Evolutionary conservation across 2,888 invertebrate species (phyloP), one percentile per base, ranked within the genome.

Genomic region (Lepidocyrtoides sp.): DNA sequence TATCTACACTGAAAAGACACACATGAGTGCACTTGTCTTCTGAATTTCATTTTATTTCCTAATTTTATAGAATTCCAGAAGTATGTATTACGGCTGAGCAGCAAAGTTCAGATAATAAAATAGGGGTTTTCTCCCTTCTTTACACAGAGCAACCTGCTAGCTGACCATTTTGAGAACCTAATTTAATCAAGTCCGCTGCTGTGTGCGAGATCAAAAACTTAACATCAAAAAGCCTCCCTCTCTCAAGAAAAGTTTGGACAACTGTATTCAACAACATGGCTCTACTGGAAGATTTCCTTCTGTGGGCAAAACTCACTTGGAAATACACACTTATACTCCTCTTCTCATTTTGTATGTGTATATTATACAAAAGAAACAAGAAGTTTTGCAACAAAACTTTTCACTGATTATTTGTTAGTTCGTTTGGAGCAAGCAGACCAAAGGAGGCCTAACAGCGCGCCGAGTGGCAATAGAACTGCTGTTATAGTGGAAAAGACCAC

Each of bases 111-210:
- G 41, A 75, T 82, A 87, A 85, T 87, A 79, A 79, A 87, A 87
- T 81, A 87, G 51, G 86, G 85, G 60, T n/a, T 14, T 41, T 41
- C 36, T 20, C 23, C 14, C 32, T 36, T 69, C 7, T 17, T 69
- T 17, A 17, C 20, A 17, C 23, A 48, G 23, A 36, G 54, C 83
- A 83, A 75, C 89, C 75, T 89, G 89, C 82, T 83, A 48, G 89
- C 83, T 89, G 89, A 89, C 89, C 89, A 89, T 83, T 89, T 89
- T 60, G 89, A 89, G 83, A 44, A 75, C 83, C 83, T 89, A 89
- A 89, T 89, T 89, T 89, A 89, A 89, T 89, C 82, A 89, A 89
- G 72, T 72, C 81, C 41, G 51, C 72, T 72, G 69, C 29, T 79
- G 79, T 79, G 79, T 82, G 69, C 14, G 83, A 89, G 89, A 89